Evolutionary conservation across 2,888 invertebrate genomes (phyloP), one percentile per base, ranked within the genome.

Genomic region (Taphrorychus bicolor): DNA sequence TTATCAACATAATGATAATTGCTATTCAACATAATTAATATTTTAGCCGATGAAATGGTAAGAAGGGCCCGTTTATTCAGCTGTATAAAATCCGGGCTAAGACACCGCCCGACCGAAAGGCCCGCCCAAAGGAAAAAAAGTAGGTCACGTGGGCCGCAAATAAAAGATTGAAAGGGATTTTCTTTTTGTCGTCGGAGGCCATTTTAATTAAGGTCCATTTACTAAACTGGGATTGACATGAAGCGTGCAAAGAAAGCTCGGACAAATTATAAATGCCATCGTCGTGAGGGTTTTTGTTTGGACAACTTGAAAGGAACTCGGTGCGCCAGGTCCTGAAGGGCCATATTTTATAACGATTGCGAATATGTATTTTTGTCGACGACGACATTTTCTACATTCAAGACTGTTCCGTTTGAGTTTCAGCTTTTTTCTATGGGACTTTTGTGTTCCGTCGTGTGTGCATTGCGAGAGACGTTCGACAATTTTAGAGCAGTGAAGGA

Each of bases 121-220:
- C 21, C 42, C 42, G 58, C 40, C 5, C 5, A 17, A 45, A 5
- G 40, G 17, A 17, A 16, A 62, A 57, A 61, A 66, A 61, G 22
- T 57, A 66, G 57, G 42, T 41, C 45, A 23, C 51, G 9, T 18
- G 41, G 11, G 18, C 61, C 57, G 49, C 66, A 66, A 66, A 66
- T 66, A 66, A 66, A 66, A 66, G 60, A 66, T 66, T 61, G 60
- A 53, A 53, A 65, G 45, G 61, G 61, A 61, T 57, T 66, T 66
- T 61, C 57, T 61, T 66, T 66, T 61, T 61, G 66, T 57, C 61
- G 61, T 61, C 66, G 21, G 60, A 24, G 54, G 66, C 61, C 57
- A 66, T 66, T 66, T 66, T 66, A 66, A 66, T 66, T 66, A 66
- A 60, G 66, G 60, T 60, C 66, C 59, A 66, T 66, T 66, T 66